Base-by-base conservation (phyloP, 2,797 vertebrate genomes). In the Sebastes iracundus region DNA sequence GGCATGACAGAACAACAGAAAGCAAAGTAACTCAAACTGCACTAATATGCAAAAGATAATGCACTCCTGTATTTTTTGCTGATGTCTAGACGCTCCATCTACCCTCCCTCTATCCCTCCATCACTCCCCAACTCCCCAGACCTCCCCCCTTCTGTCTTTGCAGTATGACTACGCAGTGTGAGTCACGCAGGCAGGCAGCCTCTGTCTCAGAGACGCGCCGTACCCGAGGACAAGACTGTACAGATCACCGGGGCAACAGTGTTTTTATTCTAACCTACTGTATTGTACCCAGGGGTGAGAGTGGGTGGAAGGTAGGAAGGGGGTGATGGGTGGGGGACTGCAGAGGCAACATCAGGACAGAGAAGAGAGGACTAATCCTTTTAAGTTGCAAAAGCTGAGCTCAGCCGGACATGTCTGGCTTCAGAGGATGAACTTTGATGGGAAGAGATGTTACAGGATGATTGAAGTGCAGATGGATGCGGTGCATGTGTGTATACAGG, bases 81-180 rank as follows among this genome's bases (percentile, higher is more conserved):
- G 42, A 69, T 72, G 52, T 83, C 35, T 53, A 28, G 46, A 38
- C 63, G 28, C 62, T 64, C 76, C 42, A 33, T 88, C 49, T 56
- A 60, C 70, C 71, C 42, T 67, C 25, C 30, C 4, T 65, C 16
- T 59, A 53, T 38, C 59, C 52, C 42, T 52, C 58, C 60, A 71
- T 72, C 77, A 46, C 32, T 35, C 79, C 61, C 33, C 66, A 79
- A 61, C 65, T 49, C 56, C 35, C 62, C 27, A 49, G 28, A 71
- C 60, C 46, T 35, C 55, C 69, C 71, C 14, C 28, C 38, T 16
- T 67, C 68, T 89, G 72, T 83, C 75, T 91, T 83, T 86, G 79
- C 87, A 49, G 30, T 63, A 22, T 84, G 81, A 91, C 87, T 90
- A 87, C 4, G 49, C 81, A 88, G 84, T 86, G 87, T 91, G 91